Evolutionary conservation across 92 coral and sea anemone genomes (phyloP), one percentile per base, ranked within the genome.

Genomic region (Palythoa heliodiscus): DNA sequence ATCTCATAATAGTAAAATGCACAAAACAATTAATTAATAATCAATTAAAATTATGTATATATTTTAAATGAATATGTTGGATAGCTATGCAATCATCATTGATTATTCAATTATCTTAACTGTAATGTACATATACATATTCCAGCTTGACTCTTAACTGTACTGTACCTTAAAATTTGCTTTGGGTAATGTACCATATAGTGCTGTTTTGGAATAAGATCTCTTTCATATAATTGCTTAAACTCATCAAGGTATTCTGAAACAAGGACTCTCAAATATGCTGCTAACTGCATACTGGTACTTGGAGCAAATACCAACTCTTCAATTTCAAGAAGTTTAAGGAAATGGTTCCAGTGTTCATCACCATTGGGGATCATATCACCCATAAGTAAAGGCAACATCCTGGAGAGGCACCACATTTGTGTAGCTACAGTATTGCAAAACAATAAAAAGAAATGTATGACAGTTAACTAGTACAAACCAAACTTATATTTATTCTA

Each of bases 121-220:
- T n/a, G 60, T 54, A 12, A 54, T n/a, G 60, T 54, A 60, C 66
- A 20, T 60, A 2, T 13, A 60, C 15, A 60, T 20, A 60, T 60
- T 3, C 66, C 13, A 13, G 66, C 15, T 60, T 54, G 60, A 5
- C 13, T 16, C 13, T 20, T 13, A 60, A n/a, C n/a, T n/a, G n/a
- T n/a, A n/a, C n/a, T n/a, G n/a, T n/a, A 85, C 83, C 88, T 85
- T 48, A 85, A 53, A 53, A 85, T 85, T 64, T 85, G 88, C 57
- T 63, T 92, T 81, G 95, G 95, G 50, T 87, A 87, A 29, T 92
- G 93, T 9, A 92, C 90, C 93, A 92, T 92, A 66, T 90, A 52
- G 66, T 92, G 93, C 66, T 87, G 91, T 52, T 92, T 90, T 68
- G 93, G 95, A 20, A 87, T 92, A 24, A 79, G n/a, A 11, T 67